A percentile compares a stretch with the other conserved stretches of the same genome.
Conservation (phyloP, 2,797 vertebrate genomes). For the Podargus strigoides region DNA sequence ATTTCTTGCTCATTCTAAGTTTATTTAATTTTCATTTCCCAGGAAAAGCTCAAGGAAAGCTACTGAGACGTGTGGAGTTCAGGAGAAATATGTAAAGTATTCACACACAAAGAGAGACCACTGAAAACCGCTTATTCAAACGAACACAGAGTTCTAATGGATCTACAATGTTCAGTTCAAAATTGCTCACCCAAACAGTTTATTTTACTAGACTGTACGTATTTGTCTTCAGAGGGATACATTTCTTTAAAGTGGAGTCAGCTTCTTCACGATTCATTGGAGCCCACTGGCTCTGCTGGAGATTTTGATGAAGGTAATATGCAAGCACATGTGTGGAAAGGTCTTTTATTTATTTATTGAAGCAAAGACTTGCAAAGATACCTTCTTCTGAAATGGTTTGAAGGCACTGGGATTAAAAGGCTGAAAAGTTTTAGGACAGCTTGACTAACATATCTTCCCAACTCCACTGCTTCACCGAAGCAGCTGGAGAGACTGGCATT, state of each 20-base stretch:
- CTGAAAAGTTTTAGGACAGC: slow-evolving; percentile 3
- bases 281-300: neutral
- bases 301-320: neutral
- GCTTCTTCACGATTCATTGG: neutral
- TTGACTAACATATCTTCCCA: slow-evolving; percentile 9
- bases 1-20: neutral
- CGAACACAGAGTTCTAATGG: neutral
- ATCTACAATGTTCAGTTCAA: neutral
- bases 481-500: neutral
- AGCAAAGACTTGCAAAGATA: neutral
- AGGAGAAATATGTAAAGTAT: neutral
- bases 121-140: neutral
- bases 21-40: neutral
- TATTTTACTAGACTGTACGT: too few relatives aligned
- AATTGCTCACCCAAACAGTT: neutral
- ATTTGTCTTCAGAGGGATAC: too few relatives aligned
- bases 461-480: neutral
- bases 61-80: neutral
- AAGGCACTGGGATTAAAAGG: neutral
- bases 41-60: neutral
- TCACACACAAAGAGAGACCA: neutral
- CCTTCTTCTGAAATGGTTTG: neutral
- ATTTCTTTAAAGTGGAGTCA: neutral
- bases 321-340: neutral
- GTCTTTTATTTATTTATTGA: neutral